phyloP scores from a whole-genome alignment of 2,888 invertebrate genomes.

The Syrphus vitripennis region DNA sequence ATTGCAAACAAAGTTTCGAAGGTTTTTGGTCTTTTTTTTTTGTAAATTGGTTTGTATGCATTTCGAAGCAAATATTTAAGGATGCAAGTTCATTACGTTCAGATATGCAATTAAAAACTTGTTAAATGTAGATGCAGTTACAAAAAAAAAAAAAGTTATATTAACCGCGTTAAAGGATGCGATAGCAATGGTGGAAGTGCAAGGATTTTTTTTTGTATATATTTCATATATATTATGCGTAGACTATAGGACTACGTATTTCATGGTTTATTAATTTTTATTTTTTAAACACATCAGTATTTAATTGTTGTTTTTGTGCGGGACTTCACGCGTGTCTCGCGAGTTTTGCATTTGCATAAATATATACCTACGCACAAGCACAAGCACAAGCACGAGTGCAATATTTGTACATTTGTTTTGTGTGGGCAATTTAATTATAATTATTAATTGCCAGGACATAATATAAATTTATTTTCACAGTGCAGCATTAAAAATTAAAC shows the following conservation, averaged over 20 bases:
- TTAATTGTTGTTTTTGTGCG: slow-evolving; percentile 38
- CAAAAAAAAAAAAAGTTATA: background rate
- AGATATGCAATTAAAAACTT: slow-evolving; percentile 49
- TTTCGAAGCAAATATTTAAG: slow-evolving; percentile 51
- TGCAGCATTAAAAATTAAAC: slow-evolving; percentile 63
- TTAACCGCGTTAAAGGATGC: background rate
- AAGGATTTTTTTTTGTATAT: background rate
- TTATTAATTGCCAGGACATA: slow-evolving; percentile 66
- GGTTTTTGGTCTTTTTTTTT: background rate
- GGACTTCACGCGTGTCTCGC: slow-evolving; percentile 53
- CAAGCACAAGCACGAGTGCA: too few species aligned
- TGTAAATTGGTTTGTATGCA: background rate
- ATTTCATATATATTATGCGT: slow-evolving; percentile 23
- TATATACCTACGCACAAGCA: background rate
- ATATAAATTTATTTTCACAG: slow-evolving; percentile 53
- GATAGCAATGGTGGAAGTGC: background rate
- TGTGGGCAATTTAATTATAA: slow-evolving; percentile 66
- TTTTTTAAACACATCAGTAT: background rate
- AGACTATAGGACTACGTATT: slow-evolving; percentile 64
- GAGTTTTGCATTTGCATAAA: slow-evolving; percentile 6
- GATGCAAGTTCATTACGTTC: slow-evolving; percentile 55
- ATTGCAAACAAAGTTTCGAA: slow-evolving; percentile 25
- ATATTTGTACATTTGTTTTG: slow-evolving; percentile 25
- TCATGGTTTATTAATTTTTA: slow-evolving; percentile 70
- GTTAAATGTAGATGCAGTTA: slow-evolving; percentile 22